A percentile compares a stretch with the other conserved stretches of the same genome.
These are phyloP conservation scores for Aptenodytes patagonicus DNA, from an alignment of 2,113 vertebrate genomes.

Conservation along the genomic window DNA sequence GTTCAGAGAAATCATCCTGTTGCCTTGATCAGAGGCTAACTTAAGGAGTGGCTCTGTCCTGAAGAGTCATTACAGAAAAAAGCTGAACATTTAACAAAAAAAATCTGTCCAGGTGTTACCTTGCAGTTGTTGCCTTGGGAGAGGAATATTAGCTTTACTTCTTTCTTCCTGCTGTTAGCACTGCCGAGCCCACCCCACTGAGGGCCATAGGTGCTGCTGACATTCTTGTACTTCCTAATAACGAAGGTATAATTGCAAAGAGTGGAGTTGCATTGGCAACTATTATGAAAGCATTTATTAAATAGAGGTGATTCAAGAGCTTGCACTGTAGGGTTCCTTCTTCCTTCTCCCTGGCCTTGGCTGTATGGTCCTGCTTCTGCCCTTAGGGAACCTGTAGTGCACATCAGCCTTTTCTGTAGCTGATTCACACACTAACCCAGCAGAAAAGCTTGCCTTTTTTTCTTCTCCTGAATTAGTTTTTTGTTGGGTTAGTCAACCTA, in stretches of 20 bases:
- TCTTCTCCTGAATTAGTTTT: background rate
- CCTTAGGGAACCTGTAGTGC: background rate
- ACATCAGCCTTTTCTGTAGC: background rate
- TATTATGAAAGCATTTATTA: background rate
- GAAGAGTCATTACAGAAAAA: background rate
- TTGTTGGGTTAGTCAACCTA: background rate
- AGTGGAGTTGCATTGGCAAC: background rate
- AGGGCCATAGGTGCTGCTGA: background rate
- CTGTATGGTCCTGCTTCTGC: background rate
- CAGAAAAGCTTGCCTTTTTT: background rate
- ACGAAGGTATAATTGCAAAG: background rate
- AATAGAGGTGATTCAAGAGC: background rate
- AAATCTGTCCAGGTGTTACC: background rate
- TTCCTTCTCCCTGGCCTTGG: background rate
- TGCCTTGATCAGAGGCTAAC: background rate
- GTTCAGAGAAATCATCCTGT: background rate
- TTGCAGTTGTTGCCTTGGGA: background rate
- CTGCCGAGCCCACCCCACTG: background rate
- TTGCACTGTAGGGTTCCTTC: background rate
- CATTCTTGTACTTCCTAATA: background rate
- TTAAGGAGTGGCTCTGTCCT: background rate
- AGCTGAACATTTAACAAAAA: background rate
- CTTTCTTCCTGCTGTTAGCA: background rate
- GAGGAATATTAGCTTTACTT: background rate
- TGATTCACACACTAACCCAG: background rate